These are phyloP conservation scores for Eilema griseolum DNA, from an alignment of 2,888 invertebrate species.

Conservation along the genomic window DNA sequence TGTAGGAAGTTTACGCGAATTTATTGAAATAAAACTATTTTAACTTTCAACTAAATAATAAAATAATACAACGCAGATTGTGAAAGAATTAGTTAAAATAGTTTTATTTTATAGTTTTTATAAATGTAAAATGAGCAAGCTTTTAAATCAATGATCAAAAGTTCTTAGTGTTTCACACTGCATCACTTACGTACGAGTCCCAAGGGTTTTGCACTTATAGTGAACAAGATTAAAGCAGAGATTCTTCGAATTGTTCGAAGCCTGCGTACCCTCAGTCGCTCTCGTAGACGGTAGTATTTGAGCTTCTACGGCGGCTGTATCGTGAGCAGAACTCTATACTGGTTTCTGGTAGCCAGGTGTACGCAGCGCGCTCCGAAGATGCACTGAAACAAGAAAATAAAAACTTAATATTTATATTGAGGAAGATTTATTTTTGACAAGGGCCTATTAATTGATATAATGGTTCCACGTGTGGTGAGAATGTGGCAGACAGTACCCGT, in stretches of 20 bases:
- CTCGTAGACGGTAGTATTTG: slow-evolving; percentile 82
- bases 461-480: too few relatives aligned
- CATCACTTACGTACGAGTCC: slow-evolving; percentile 46
- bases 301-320: slow-evolving; percentile 78
- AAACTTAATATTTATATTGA: too few relatives aligned
- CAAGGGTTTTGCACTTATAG: slow-evolving; percentile 54
- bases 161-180: slow-evolving; percentile 35
- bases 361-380: slow-evolving; percentile 85
- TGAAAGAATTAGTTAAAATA: too few relatives aligned
- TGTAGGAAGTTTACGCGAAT: too few relatives aligned
- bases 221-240: slow-evolving; percentile 78
- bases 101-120: slow-evolving; percentile 21
- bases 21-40: too few relatives aligned
- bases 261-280: slow-evolving; percentile 82
- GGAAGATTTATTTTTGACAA: too few relatives aligned
- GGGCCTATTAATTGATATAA: too few relatives aligned
- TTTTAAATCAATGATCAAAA: slow-evolving; percentile 29
- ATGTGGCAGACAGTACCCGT: too few relatives aligned
- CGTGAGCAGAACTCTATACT: slow-evolving; percentile 82
- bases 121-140: slow-evolving; percentile 42
- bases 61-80: too few relatives aligned
- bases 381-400: slow-evolving; percentile 75
- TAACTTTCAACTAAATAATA: too few relatives aligned
- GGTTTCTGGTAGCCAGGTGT: slow-evolving; percentile 84
- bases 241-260: slow-evolving; percentile 81